These are phyloP conservation scores for Xylota sylvarum DNA, from an alignment of 2,888 invertebrate species.

Conservation along the genomic window DNA sequence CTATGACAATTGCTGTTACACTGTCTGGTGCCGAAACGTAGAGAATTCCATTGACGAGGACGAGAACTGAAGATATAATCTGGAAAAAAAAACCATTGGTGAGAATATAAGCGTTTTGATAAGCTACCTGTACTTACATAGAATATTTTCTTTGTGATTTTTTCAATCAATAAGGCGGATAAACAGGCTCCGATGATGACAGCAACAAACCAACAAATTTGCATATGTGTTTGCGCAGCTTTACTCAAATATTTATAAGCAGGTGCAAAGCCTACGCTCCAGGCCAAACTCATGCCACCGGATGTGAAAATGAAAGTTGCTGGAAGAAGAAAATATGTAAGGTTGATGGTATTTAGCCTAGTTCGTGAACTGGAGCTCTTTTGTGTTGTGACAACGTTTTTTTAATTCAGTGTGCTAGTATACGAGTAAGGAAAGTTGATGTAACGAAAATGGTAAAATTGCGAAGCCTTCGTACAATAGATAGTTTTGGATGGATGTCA, in stretches of 20 bases:
- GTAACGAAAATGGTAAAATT: too few relatives aligned
- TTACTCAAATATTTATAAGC: background rate
- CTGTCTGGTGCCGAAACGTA: conserved; percentile 77
- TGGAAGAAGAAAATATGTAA: background rate
- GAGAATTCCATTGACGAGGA: conserved; percentile 79
- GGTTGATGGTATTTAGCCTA: too few relatives aligned
- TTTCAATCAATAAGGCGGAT: conserved; percentile 76
- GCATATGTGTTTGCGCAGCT: conserved; percentile 66
- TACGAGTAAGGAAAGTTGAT: too few relatives aligned
- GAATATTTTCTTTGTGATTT: conserved; percentile 31
- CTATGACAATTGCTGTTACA: conserved; percentile 78
- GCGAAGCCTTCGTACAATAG: too few relatives aligned
- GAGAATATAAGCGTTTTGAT: background rate
- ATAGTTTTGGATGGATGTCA: too few relatives aligned
- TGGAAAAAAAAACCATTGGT: background rate
- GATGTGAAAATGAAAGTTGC: conserved; percentile 78
- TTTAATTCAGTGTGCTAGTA: too few relatives aligned
- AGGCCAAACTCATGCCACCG: conserved; percentile 80
- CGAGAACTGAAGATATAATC: conserved; percentile 36
- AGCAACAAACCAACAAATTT: conserved; percentile 81
- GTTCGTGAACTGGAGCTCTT: too few relatives aligned
- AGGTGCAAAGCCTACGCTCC: conserved; percentile 79
- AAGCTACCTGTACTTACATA: conserved; percentile 12
- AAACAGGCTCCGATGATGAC: conserved; percentile 80
- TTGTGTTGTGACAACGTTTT: too few relatives aligned